phyloP scores from a whole-genome alignment of 1,140 invertebrate genomes.

The Ptiloglossa arizonensis region DNA sequence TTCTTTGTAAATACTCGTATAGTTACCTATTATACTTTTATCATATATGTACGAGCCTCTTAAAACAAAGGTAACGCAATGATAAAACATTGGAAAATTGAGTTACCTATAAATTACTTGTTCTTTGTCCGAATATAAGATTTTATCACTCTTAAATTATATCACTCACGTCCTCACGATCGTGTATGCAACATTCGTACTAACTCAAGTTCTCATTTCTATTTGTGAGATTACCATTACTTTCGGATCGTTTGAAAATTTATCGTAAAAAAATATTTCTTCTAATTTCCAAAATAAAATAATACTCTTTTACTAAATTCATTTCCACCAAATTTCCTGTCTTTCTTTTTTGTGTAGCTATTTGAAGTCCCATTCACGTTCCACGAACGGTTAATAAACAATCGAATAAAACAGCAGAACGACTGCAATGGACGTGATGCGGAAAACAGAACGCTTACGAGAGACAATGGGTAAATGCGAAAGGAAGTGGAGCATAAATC shows the following conservation, averaged over 20 bases:
- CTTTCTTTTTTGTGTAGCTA: not conserved
- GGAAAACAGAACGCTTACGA: not conserved
- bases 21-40: not conserved
- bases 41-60: no score
- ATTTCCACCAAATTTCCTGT: not conserved
- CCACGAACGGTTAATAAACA: not conserved
- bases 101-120: not conserved
- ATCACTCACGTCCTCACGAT: no score
- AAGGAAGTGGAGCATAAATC: not conserved
- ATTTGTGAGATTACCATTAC: no score
- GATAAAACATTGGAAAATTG: conserved; percentile 12
- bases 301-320: no score
- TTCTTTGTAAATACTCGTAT: no score
- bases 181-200: no score
- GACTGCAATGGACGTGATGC: not conserved
- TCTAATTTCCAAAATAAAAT: no score
- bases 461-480: not conserved
- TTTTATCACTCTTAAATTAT: no score
- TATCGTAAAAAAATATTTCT: no score
- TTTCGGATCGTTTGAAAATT: no score
- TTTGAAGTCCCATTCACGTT: not conserved
- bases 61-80: not conserved
- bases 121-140: no score
- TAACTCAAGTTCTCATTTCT: no score
- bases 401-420: not conserved